Base-by-base conservation (phyloP, 2,888 invertebrate genomes). In the Alloplasta piceator region DNA sequence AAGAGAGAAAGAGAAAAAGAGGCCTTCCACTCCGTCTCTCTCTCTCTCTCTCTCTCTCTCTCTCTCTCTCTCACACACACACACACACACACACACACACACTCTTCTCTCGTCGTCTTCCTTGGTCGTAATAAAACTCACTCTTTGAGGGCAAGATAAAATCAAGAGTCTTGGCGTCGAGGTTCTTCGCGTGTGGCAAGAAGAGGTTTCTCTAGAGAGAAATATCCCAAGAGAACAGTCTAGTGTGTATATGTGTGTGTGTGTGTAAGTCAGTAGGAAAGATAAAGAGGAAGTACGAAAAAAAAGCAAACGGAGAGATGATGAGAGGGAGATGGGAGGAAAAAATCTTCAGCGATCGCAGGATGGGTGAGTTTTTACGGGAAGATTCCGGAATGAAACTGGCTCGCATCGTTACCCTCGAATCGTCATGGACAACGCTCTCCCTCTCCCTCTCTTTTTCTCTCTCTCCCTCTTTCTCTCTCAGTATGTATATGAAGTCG, bases 361-460 rank as follows among this genome's bases (percentile, higher is more conserved):
- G 39, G 55, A 67, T 61, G 76, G 64, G 72, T 66, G 83, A 83
- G 79, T 83, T 86, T 89, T 89, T 85, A 87, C 84, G 85, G 81
- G 78, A 80, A 83, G 84, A 56, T 50, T 64, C 41, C 83, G 84
- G 86, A 89, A 89, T 88, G 88, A 89, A 87, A 89, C 85, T 82
- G 68, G 60, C 72, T 76, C 71, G 74, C 86, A 83, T 86, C 86
- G 87, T 89, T 88, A 89, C 87, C 83, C 85, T 82, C 82, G 85
- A 89, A 87, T 88, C 85, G 83, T 85, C 84, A 80, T 74, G 66
- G 81, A 75, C 79, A 82, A 77, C 78, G 82, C 78, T 82, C 83
- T 83, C 74, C 81, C 7, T 38, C 10, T 9, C 6, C 74, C 26
- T 26, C 26, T 26, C 26, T 26, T 26, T 26, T 26, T 26, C 26